Conservation (phyloP, 2,888 invertebrate species). For the Apotomis turbidana region DNA sequence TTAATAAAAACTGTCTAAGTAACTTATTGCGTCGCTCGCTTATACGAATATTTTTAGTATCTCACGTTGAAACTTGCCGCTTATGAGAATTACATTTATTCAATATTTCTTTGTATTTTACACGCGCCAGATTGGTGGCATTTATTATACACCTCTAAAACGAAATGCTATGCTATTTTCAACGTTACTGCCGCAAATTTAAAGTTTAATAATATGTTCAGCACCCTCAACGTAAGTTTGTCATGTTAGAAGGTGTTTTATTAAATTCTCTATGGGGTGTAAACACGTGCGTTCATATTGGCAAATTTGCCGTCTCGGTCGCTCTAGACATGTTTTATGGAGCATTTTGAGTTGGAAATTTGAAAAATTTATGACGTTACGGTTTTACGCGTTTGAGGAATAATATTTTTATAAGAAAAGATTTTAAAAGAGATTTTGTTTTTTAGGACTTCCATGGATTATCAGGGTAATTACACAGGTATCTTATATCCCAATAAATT, state of each 20-base stretch:
- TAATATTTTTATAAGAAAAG: neutral
- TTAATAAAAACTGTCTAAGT: too few species aligned
- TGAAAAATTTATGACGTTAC: slow-evolving; percentile 31
- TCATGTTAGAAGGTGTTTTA: slow-evolving; percentile 56
- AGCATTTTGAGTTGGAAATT: slow-evolving; percentile 25
- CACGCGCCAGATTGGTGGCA: slow-evolving; percentile 18
- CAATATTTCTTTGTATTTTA: slow-evolving; percentile 34
- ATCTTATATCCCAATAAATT: too few species aligned
- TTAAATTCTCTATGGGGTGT: slow-evolving; percentile 61
- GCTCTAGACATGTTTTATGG: slow-evolving; percentile 37
- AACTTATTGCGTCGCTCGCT: neutral
- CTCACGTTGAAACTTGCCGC: slow-evolving; percentile 18
- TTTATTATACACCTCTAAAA: neutral
- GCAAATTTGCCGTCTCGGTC: slow-evolving; percentile 41
- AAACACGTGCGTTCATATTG: slow-evolving; percentile 55
- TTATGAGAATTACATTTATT: slow-evolving; percentile 26
- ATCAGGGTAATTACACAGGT: too few species aligned
- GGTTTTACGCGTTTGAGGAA: neutral
- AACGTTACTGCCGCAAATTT: neutral
- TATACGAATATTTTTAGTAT: slow-evolving; percentile 20
- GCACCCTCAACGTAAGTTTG: neutral
- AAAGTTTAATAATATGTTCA: slow-evolving; percentile 4
- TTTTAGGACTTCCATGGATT: too few species aligned
- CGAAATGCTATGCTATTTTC: slow-evolving; percentile 8
- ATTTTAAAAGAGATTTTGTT: too few species aligned